These are phyloP conservation scores for Hemaris fuciformis DNA, from an alignment of 2,888 invertebrate genomes.

Conservation along the genomic window DNA sequence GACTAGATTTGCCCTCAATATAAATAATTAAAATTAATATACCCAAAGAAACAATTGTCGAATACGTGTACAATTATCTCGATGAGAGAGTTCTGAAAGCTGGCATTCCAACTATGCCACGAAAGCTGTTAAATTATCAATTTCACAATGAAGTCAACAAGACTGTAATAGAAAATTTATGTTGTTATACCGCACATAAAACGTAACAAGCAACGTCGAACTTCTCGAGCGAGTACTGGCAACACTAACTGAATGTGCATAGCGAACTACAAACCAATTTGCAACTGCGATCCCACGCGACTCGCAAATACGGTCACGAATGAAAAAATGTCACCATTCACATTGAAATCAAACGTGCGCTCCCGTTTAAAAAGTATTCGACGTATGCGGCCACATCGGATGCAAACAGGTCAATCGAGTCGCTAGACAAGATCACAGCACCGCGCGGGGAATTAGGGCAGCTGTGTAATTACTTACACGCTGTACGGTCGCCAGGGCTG, in stretches of 20 bases:
- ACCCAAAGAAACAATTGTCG: too few relatives aligned
- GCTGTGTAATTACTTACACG: constrained; percentile 67
- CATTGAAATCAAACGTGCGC: constrained; percentile 12
- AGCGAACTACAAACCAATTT: background rate
- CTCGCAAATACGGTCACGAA: background rate
- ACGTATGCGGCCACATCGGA: constrained; percentile 34
- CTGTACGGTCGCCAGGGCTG: constrained; percentile 48
- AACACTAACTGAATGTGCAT: background rate
- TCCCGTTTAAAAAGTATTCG: constrained; percentile 27
- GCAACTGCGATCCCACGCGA: background rate
- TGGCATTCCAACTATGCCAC: too few relatives aligned
- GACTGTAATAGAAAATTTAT: too few relatives aligned
- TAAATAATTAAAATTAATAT: too few relatives aligned
- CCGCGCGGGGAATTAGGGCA: constrained; percentile 62
- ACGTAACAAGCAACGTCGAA: background rate
- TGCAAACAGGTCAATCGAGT: constrained; percentile 49
- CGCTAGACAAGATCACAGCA: constrained; percentile 41
- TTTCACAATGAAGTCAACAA: too few relatives aligned
- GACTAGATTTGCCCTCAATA: too few relatives aligned
- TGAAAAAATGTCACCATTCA: background rate
- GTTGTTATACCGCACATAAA: background rate
- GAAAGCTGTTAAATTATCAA: too few relatives aligned
- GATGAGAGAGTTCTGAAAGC: too few relatives aligned
- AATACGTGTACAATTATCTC: too few relatives aligned
- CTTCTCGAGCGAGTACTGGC: background rate